Evolutionary conservation across 2,113 vertebrate species (phyloP).

Genomic region (Melanerpes formicivorus): DNA sequence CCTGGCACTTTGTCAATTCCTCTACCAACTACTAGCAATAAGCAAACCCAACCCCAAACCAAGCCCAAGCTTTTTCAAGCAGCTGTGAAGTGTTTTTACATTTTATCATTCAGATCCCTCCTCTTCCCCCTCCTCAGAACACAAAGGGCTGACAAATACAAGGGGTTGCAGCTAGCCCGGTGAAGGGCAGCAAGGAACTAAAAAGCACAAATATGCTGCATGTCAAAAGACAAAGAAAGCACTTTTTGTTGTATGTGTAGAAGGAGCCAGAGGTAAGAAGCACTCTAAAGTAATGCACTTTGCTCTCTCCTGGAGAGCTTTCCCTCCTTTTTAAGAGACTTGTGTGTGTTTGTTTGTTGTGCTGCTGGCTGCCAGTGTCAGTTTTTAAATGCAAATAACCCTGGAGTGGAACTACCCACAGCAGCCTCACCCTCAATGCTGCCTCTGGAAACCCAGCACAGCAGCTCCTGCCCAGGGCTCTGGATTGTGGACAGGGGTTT

Average conservation of each 20-base stretch:
- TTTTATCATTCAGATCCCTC: not conserved
- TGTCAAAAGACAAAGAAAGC: slow-evolving; percentile 24
- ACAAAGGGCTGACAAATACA: slow-evolving; percentile 15
- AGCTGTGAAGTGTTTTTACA: not conserved
- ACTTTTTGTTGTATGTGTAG: slow-evolving; percentile 18
- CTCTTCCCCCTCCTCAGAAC: not conserved
- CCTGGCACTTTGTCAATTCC: slow-evolving; percentile 5
- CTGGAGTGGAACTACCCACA: not conserved
- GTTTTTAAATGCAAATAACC: slow-evolving; percentile 14
- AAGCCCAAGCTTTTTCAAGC: not conserved
- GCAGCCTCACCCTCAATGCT: not conserved
- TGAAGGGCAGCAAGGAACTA: not conserved
- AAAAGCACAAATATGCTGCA: slow-evolving; percentile 32
- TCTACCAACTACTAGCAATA: slow-evolving; percentile 30
- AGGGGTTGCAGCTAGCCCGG: not conserved
- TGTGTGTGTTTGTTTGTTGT: not conserved
- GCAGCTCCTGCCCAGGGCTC: slow-evolving; percentile 8
- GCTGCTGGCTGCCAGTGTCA: not conserved
- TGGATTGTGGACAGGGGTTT: not conserved
- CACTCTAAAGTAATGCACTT: slow-evolving; percentile 78
- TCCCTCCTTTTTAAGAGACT: slow-evolving; percentile 25
- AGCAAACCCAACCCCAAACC: not conserved
- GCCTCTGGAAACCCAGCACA: not conserved
- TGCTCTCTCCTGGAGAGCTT: slow-evolving; percentile 53
- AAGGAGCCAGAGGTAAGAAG: not conserved